These are phyloP conservation scores for Lepidurus apus DNA, from an alignment of 1,140 invertebrate genomes.

Conservation along the genomic window DNA sequence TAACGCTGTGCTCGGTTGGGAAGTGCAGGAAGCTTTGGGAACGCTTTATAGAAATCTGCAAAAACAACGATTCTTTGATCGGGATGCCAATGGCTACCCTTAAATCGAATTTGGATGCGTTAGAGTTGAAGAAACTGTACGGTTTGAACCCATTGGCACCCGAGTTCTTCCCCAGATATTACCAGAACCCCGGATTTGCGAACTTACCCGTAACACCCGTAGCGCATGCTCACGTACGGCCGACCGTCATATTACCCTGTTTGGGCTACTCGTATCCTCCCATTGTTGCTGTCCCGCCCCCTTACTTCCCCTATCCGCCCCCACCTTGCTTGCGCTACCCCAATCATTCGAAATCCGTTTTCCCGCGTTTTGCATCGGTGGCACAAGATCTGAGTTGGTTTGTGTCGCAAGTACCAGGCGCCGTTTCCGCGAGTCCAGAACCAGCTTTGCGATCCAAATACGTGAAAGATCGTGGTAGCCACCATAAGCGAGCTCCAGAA, in stretches of 20 bases:
- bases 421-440: neutral
- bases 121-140: slow-evolving; percentile 67
- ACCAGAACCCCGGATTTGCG: slow-evolving; percentile 4
- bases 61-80: slow-evolving; percentile 65
- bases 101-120: slow-evolving; percentile 61
- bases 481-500: neutral
- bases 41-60: slow-evolving; percentile 67
- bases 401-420: neutral
- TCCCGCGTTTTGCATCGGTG: neutral
- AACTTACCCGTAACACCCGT: neutral
- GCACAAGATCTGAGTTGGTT: neutral
- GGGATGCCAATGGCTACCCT: slow-evolving; percentile 66
- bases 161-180: slow-evolving; percentile 63
- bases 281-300: slow-evolving; percentile 6
- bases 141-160: slow-evolving; percentile 75
- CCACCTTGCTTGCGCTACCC: slow-evolving; percentile 23
- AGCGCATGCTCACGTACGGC: neutral
- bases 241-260: neutral
- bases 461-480: neutral
- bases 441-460: neutral
- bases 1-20: slow-evolving; percentile 75
- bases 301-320: slow-evolving; percentile 28
- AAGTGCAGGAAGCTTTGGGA: slow-evolving; percentile 79
- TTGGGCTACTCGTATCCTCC: neutral
- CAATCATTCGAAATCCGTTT: neutral